Conservation (phyloP, 2,113 vertebrate species). For the Gobiocypris rarus region DNA sequence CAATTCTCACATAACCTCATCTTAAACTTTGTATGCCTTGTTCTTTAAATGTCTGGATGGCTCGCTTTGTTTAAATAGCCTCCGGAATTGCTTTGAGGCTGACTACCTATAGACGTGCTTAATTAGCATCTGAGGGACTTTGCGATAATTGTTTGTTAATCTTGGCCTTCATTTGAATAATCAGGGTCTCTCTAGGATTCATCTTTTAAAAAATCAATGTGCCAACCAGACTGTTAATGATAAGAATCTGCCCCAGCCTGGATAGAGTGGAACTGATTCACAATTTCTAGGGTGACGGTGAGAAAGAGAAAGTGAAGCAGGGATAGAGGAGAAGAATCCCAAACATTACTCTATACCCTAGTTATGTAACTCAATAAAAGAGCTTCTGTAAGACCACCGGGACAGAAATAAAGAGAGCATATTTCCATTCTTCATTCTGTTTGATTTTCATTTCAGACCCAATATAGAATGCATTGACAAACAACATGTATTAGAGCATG, state of each 20-base stretch:
- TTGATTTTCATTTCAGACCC: too few species aligned
- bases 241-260: not conserved
- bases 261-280: constrained; percentile 38
- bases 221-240: constrained; percentile 37
- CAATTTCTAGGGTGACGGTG: constrained; percentile 6
- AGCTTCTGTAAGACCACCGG: constrained; percentile 47
- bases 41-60: constrained; percentile 19
- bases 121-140: constrained; percentile 43
- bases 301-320: not conserved
- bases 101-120: constrained; percentile 37
- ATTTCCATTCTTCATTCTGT: too few species aligned
- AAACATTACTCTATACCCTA: constrained; percentile 49
- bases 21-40: not conserved
- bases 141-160: constrained; percentile 55
- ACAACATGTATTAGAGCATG: too few species aligned
- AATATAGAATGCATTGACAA: too few species aligned
- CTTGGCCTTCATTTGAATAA: constrained; percentile 43
- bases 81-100: constrained; percentile 16
- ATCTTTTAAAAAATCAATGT: not conserved
- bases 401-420: constrained; percentile 55
- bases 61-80: constrained; percentile 31
- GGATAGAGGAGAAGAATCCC: not conserved
- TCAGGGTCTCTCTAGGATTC: not conserved
- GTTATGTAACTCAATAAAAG: constrained; percentile 57
- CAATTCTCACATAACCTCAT: not conserved